A percentile compares a stretch with the other conserved stretches of the same genome.
Evolutionary conservation across 2,888 invertebrate genomes (phyloP).

Genomic region (Amphipoea oculea): DNA sequence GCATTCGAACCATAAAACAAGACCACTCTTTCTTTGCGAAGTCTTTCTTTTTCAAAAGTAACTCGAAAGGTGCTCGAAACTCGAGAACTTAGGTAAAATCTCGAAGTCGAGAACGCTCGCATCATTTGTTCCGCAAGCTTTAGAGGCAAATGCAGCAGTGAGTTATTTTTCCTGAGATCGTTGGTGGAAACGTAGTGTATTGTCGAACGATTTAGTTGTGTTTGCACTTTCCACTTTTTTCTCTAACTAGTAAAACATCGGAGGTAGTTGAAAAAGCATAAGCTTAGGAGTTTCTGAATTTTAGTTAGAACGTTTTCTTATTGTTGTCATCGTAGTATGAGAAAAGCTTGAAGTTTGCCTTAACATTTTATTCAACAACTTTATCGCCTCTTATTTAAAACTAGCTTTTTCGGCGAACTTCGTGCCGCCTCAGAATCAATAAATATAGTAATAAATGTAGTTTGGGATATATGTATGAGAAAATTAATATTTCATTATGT

Average conservation of each 20-base stretch:
- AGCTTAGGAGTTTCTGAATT: background rate
- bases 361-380: background rate
- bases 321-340: background rate
- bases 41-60: constrained; percentile 57
- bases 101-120: constrained; percentile 57
- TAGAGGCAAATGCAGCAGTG: constrained; percentile 64
- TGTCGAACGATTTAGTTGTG: constrained; percentile 46
- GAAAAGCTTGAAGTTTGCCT: background rate
- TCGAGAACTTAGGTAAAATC: constrained; percentile 46
- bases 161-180: constrained; percentile 55
- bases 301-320: background rate
- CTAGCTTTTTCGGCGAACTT: too few species aligned
- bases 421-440: too few species aligned
- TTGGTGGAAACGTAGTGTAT: constrained; percentile 35
- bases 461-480: too few species aligned
- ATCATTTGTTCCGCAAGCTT: constrained; percentile 66
- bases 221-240: constrained; percentile 27
- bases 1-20: constrained; percentile 37
- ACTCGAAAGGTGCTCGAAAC: constrained; percentile 53
- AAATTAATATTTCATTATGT: too few species aligned
- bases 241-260: constrained; percentile 5
- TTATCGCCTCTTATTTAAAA: background rate
- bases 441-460: too few species aligned
- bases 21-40: constrained; percentile 36
- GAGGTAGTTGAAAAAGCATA: background rate